phyloP scores from a whole-genome alignment of 2,797 vertebrate genomes.

The Melanotaenia nigrans region DNA sequence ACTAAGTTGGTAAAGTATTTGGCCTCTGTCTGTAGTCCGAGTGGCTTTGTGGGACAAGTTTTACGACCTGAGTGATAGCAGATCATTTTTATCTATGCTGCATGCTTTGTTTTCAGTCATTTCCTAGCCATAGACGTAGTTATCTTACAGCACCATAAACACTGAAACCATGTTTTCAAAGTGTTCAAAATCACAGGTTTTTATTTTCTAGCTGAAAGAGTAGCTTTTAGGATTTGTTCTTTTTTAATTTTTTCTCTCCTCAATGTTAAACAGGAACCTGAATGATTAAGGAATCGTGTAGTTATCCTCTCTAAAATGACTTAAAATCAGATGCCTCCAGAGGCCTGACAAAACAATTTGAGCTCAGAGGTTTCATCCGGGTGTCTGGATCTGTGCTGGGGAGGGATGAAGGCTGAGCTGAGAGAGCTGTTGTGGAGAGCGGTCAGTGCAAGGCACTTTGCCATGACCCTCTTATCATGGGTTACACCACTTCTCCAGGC shows the following conservation, averaged over 20 bases:
- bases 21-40: slow-evolving; percentile 41
- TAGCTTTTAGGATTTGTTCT: neutral
- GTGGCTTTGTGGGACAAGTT: slow-evolving; percentile 42
- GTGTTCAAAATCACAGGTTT: slow-evolving; percentile 7
- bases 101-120: too few species aligned
- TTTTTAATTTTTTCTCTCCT: neutral
- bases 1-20: slow-evolving; percentile 67
- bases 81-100: neutral
- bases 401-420: slow-evolving; percentile 36
- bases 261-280: slow-evolving; percentile 23
- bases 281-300: slow-evolving; percentile 14
- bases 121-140: too few species aligned
- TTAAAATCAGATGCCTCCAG: slow-evolving; percentile 8
- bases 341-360: slow-evolving; percentile 12
- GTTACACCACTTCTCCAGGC: slow-evolving; percentile 63
- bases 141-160: neutral
- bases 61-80: slow-evolving; percentile 35
- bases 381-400: slow-evolving; percentile 41
- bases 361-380: slow-evolving; percentile 27
- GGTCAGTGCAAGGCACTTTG: slow-evolving; percentile 58
- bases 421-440: slow-evolving; percentile 48
- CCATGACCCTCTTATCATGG: slow-evolving; percentile 65
- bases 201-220: neutral
- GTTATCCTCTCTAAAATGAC: slow-evolving; percentile 33
- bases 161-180: neutral